Evolutionary conservation across 2,113 vertebrate genomes (phyloP).

Genomic region (Gadus chalcogrammus): DNA sequence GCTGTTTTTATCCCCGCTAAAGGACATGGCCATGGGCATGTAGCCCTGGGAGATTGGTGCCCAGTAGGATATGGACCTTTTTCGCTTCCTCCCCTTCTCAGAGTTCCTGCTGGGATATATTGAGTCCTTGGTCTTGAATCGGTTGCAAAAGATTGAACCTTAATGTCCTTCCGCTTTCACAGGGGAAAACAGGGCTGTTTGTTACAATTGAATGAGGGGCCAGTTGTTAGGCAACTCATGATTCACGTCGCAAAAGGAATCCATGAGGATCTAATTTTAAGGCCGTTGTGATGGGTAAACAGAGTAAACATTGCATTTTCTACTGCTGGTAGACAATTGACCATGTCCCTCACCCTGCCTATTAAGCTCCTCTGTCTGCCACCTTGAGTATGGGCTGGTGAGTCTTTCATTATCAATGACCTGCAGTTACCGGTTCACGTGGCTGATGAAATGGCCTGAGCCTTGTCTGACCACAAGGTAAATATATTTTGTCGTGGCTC

Average conservation of each 20-base stretch:
- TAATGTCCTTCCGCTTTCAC: not conserved
- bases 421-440: too few relatives aligned
- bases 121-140: constrained; percentile 29
- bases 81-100: constrained; percentile 4
- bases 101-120: constrained; percentile 35
- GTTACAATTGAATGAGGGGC: constrained; percentile 21
- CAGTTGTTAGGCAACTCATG: not conserved
- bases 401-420: too few relatives aligned
- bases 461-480: too few relatives aligned
- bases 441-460: too few relatives aligned
- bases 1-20: not conserved
- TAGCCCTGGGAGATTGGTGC: not conserved
- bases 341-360: too few relatives aligned
- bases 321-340: not conserved
- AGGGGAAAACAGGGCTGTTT: not conserved
- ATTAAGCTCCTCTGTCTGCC: too few relatives aligned
- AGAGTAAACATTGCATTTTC: not conserved
- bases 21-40: not conserved
- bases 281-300: not conserved
- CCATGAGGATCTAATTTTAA: constrained; percentile 7
- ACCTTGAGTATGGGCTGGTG: too few relatives aligned
- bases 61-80: not conserved
- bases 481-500: too few relatives aligned
- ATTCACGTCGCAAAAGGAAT: not conserved
- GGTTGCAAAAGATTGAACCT: constrained; percentile 2